These are phyloP conservation scores for Meiosimyza decipiens DNA, from an alignment of 2,888 invertebrate genomes.

Conservation along the genomic window DNA sequence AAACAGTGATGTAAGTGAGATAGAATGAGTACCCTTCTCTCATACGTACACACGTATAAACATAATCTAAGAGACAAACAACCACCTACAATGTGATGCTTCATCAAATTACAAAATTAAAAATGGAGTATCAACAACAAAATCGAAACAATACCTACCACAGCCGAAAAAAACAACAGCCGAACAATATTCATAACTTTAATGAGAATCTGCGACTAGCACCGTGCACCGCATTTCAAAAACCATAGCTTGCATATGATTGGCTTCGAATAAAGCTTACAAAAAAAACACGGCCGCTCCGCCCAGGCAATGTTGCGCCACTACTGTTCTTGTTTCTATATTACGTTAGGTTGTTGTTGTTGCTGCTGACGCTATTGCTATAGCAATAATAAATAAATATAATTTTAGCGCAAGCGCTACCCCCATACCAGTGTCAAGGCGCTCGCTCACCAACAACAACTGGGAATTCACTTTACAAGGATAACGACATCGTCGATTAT, in stretches of 20 bases:
- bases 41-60: slow-evolving; percentile 28
- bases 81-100: slow-evolving; percentile 22
- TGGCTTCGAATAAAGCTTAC: slow-evolving; percentile 54
- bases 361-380: slow-evolving; percentile 35
- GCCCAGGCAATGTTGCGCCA: slow-evolving; percentile 37
- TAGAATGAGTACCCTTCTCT: slow-evolving; percentile 13
- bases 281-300: slow-evolving; percentile 38
- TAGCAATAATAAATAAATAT: slow-evolving; percentile 66
- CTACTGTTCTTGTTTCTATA: slow-evolving; percentile 32
- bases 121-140: slow-evolving; percentile 55
- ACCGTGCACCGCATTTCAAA: neutral
- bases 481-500: slow-evolving; percentile 40
- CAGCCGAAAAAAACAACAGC: slow-evolving; percentile 32
- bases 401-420: slow-evolving; percentile 66
- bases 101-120: slow-evolving; percentile 63
- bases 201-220: slow-evolving; percentile 47
- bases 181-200: slow-evolving; percentile 58
- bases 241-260: slow-evolving; percentile 58
- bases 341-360: slow-evolving; percentile 16
- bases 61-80: slow-evolving; percentile 12
- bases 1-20: slow-evolving; percentile 50
- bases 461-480: slow-evolving; percentile 18
- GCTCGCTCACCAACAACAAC: slow-evolving; percentile 30
- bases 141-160: slow-evolving; percentile 36
- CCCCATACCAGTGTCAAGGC: slow-evolving; percentile 42